phyloP scores from a whole-genome alignment of 2,113 vertebrate genomes.

The Hippopotamus amphibius region DNA sequence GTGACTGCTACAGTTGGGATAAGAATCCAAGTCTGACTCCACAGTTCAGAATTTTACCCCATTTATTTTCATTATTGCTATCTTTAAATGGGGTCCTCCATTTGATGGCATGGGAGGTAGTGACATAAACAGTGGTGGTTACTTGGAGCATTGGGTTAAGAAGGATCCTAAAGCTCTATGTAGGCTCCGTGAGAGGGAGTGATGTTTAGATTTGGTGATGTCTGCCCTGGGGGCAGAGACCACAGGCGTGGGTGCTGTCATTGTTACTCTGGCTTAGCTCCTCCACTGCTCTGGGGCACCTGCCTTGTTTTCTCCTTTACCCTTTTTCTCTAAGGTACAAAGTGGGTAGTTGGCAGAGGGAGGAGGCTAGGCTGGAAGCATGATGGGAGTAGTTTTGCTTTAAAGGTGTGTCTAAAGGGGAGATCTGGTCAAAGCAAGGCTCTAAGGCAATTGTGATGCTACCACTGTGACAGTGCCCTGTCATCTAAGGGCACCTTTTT shows the following conservation, averaged over 20 bases:
- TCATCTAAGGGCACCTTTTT: not conserved
- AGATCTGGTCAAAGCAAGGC: rapidly evolving
- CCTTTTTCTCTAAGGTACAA: not conserved
- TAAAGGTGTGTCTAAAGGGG: not conserved
- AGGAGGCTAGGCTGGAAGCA: not conserved
- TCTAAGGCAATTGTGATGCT: rapidly evolving
- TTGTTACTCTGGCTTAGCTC: not conserved
- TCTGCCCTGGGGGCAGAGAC: not conserved
- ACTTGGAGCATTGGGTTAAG: not conserved
- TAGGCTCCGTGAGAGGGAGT: not conserved
- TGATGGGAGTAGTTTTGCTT: not conserved
- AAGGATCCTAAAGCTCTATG: not conserved
- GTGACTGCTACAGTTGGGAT: not conserved
- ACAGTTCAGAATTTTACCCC: not conserved
- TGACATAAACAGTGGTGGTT: not conserved
- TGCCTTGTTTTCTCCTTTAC: not conserved
- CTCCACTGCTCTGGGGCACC: not conserved
- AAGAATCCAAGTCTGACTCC: not conserved
- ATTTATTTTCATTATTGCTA: not conserved
- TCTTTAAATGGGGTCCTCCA: not conserved
- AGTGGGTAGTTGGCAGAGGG: not conserved
- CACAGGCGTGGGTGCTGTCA: rapidly evolving
- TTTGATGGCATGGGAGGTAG: no score
- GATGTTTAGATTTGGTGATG: not conserved
- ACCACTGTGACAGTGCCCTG: not conserved